A percentile compares a stretch with the other conserved stretches of the same genome.
phyloP scores from a whole-genome alignment of 2,113 vertebrate species.

The Hemiprocne comata region DNA sequence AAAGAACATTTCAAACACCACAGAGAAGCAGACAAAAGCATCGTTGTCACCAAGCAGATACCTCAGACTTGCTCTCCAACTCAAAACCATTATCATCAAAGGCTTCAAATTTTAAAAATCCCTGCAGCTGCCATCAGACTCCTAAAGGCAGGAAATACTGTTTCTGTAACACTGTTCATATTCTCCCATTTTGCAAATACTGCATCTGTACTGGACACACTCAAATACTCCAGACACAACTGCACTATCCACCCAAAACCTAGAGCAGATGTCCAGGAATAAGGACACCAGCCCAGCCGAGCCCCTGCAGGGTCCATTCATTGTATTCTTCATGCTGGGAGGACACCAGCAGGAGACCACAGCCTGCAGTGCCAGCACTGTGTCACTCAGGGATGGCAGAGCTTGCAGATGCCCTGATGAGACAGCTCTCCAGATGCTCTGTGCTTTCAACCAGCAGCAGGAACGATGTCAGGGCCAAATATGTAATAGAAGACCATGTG shows the following conservation, averaged over 20 bases:
- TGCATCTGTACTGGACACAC: background rate
- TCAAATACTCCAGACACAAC: background rate
- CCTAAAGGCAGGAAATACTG: background rate
- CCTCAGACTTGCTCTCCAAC: background rate
- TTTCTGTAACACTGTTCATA: fast-evolving
- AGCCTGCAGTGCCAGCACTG: background rate
- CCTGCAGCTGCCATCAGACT: background rate
- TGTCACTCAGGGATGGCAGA: background rate
- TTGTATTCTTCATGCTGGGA: background rate
- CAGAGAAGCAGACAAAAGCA: background rate
- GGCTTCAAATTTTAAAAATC: background rate
- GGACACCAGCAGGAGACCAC: background rate
- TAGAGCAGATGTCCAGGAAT: background rate
- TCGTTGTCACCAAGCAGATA: background rate
- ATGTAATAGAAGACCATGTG: background rate
- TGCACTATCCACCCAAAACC: background rate
- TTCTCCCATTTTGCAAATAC: fast-evolving
- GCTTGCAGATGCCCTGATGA: background rate
- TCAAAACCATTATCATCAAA: background rate
- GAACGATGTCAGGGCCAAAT: background rate
- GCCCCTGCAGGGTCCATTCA: background rate
- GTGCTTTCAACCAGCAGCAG: background rate
- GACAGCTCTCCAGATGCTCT: background rate
- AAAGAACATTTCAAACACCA: background rate
- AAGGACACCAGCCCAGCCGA: background rate